phyloP scores from a whole-genome alignment of 2,113 vertebrate genomes.

The Larimichthys polyactis region DNA sequence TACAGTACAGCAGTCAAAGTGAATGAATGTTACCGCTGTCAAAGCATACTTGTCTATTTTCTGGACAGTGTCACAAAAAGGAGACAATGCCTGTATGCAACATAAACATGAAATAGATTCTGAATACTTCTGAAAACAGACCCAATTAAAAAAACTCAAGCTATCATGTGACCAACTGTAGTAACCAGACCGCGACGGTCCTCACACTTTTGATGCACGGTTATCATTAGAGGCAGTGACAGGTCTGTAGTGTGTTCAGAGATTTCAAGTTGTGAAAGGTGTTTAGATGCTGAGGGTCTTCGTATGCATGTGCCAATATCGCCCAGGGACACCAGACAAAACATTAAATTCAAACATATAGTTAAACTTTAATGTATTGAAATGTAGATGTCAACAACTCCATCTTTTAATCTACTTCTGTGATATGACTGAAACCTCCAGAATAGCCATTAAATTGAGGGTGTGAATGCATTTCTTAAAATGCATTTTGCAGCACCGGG shows the following conservation, averaged over 20 bases:
- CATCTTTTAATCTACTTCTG: too few relatives aligned
- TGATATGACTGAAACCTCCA: too few relatives aligned
- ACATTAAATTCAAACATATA: not conserved
- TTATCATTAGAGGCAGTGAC: slow-evolving; percentile 2
- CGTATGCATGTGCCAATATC: not conserved
- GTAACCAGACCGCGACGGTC: not conserved
- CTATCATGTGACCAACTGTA: slow-evolving; percentile 12
- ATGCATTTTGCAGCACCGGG: too few relatives aligned
- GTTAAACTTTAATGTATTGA: not conserved
- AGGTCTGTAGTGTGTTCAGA: slow-evolving; percentile 6
- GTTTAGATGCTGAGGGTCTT: not conserved
- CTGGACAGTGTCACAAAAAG: slow-evolving; percentile 55
- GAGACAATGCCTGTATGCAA: slow-evolving; percentile 33
- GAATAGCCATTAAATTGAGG: too few relatives aligned
- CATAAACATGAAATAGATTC: slow-evolving; percentile 47
- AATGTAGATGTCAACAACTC: too few relatives aligned
- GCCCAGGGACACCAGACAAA: not conserved
- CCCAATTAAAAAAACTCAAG: not conserved
- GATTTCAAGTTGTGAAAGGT: not conserved
- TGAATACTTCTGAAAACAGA: slow-evolving; percentile 19
- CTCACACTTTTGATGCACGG: not conserved
- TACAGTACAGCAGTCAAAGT: slow-evolving; percentile 71
- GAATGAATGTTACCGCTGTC: slow-evolving; percentile 70
- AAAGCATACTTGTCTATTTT: slow-evolving; percentile 63
- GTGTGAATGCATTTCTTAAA: too few relatives aligned